phyloP scores from a whole-genome alignment of 2,888 invertebrate genomes.

The Plutella xylostella region DNA sequence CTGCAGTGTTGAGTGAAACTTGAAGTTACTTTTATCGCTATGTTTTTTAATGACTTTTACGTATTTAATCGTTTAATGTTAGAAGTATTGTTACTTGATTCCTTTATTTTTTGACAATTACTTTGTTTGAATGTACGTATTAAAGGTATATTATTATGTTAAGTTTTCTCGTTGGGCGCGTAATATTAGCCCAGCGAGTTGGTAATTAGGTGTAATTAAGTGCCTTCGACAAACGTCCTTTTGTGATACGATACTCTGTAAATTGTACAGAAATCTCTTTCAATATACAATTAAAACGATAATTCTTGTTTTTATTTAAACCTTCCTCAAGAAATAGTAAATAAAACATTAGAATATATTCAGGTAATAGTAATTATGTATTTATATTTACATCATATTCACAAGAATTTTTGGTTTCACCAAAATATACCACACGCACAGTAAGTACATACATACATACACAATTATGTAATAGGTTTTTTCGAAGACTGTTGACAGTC shows the following conservation, averaged over 20 bases:
- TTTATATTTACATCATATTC: too few relatives aligned
- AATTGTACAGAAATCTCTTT: constrained; percentile 63
- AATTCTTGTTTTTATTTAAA: not conserved
- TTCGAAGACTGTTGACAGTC: too few relatives aligned
- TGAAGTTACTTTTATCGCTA: constrained; percentile 36
- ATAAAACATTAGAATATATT: too few relatives aligned
- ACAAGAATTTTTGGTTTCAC: too few relatives aligned
- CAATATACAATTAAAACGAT: constrained; percentile 46
- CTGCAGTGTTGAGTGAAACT: constrained; percentile 54
- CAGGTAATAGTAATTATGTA: too few relatives aligned
- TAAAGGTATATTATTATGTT: not conserved
- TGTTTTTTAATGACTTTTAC: constrained; percentile 43
- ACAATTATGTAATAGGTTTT: too few relatives aligned
- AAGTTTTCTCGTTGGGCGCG: not conserved
- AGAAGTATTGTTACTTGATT: constrained; percentile 46
- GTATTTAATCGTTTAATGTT: constrained; percentile 46
- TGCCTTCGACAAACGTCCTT: constrained; percentile 64
- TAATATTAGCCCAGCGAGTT: not conserved
- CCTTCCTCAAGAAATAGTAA: too few relatives aligned
- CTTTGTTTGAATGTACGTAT: constrained; percentile 34
- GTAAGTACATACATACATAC: too few relatives aligned
- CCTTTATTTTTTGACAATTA: constrained; percentile 61
- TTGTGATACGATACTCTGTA: constrained; percentile 62
- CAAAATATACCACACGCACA: too few relatives aligned
- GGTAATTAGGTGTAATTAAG: not conserved